Evolutionary conservation across 1,140 invertebrate genomes (phyloP).

Genomic region (Drosophila sucinea): DNA sequence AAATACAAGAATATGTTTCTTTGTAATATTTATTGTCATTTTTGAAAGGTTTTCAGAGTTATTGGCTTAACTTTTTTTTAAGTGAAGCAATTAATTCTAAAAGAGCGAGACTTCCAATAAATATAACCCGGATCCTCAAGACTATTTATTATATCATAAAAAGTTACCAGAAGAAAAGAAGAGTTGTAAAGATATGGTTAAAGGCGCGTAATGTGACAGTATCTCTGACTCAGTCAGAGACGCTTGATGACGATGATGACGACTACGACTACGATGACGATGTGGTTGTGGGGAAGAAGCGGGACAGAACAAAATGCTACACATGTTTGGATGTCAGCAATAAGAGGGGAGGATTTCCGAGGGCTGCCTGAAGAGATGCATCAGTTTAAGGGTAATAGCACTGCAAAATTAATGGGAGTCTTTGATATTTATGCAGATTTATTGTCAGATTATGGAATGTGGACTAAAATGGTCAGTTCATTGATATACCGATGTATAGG

Average conservation of each 20-base stretch:
- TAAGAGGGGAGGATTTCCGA: conserved; percentile 26
- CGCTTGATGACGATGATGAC: neutral
- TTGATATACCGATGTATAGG: too few species aligned
- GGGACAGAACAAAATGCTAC: conserved; percentile 45
- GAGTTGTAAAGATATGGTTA: conserved; percentile 80
- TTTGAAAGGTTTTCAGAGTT: too few species aligned
- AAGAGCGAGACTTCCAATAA: too few species aligned
- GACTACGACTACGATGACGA: neutral
- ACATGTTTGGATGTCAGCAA: conserved; percentile 71
- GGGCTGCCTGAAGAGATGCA: conserved; percentile 25
- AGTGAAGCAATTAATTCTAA: too few species aligned
- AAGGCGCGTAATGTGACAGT: conserved; percentile 78
- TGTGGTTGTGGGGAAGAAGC: conserved; percentile 1
- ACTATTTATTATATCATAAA: too few species aligned
- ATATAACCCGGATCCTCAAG: too few species aligned
- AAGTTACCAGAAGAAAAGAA: too few species aligned
- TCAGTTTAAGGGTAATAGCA: neutral
- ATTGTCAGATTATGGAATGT: too few species aligned
- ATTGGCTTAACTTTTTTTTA: too few species aligned
- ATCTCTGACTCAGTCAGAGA: conserved; percentile 26
- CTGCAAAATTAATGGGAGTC: neutral
- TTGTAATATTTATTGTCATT: too few species aligned
- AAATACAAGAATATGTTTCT: too few species aligned
- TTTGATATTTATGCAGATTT: neutral
- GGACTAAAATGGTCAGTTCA: too few species aligned